Evolutionary conservation across 2,888 invertebrate genomes (phyloP).

Genomic region (Trilocha varians): DNA sequence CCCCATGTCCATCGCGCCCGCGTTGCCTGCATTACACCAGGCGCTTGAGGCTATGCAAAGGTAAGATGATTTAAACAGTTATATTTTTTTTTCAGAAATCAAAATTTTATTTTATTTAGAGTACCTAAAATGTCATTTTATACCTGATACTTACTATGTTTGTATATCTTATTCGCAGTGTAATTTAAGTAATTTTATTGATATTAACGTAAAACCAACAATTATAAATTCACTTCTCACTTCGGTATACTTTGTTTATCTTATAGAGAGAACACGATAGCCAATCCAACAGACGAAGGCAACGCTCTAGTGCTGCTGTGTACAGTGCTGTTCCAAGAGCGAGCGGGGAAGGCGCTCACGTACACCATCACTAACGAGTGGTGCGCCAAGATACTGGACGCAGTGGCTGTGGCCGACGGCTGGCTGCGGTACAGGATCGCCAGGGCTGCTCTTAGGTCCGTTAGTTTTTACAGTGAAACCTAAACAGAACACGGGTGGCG

Average conservation of each 20-base stretch:
- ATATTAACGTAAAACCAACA: too few relatives aligned
- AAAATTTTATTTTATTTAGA: too few relatives aligned
- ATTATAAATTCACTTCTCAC: too few relatives aligned
- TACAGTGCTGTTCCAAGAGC: conserved; percentile 87
- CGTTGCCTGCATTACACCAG: conserved; percentile 26
- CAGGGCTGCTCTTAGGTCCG: conserved; percentile 87
- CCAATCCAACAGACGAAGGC: conserved; percentile 49
- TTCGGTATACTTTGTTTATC: background rate
- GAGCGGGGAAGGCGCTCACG: conserved; percentile 79
- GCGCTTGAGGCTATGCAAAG: conserved; percentile 17
- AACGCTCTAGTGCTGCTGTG: conserved; percentile 84
- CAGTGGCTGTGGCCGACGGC: conserved; percentile 70
- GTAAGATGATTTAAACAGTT: conserved; percentile 12
- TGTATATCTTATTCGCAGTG: too few relatives aligned
- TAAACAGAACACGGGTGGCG: too few relatives aligned
- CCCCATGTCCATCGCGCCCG: conserved; percentile 29
- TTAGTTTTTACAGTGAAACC: too few relatives aligned
- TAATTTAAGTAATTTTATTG: too few relatives aligned
- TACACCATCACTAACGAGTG: conserved; percentile 38
- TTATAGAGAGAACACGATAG: conserved; percentile 25
- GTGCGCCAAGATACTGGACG: conserved; percentile 65
- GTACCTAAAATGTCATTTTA: too few relatives aligned
- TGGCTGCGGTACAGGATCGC: conserved; percentile 93
- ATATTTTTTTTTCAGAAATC: too few relatives aligned
- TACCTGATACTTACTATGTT: too few relatives aligned